phyloP scores from a whole-genome alignment of 1,140 invertebrate species.

The Neodiprion virginianus region DNA sequence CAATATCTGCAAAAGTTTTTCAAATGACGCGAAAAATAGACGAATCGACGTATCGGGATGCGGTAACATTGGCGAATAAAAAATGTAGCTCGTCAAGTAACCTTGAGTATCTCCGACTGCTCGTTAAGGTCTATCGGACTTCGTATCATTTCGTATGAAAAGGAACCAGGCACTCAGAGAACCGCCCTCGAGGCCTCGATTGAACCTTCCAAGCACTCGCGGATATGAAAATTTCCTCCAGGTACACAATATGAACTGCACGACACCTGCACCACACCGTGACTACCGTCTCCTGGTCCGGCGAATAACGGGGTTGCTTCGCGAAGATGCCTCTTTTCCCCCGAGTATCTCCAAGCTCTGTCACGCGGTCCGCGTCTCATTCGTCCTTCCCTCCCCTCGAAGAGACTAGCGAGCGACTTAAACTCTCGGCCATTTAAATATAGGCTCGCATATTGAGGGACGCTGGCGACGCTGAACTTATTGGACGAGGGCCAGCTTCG shows the following conservation, averaged over 20 bases:
- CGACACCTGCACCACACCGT: not conserved
- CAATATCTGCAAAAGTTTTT: not conserved
- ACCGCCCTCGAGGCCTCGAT: not conserved
- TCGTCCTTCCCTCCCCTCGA: not conserved
- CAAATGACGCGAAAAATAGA: not conserved
- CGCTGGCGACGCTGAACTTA: slow-evolving; percentile 1
- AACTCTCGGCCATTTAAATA: slow-evolving; percentile 3
- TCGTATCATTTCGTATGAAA: slow-evolving; percentile 73
- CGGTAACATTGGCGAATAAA: not conserved
- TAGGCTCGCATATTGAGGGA: slow-evolving; percentile 1
- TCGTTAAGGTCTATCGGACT: slow-evolving; percentile 77
- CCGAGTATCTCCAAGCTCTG: not conserved
- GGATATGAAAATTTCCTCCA: not conserved
- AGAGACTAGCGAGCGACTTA: not conserved
- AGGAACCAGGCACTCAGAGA: slow-evolving; percentile 67
- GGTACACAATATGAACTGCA: not conserved
- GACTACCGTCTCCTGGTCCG: not conserved
- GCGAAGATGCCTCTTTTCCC: not conserved
- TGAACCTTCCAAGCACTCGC: not conserved
- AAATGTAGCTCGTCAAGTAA: slow-evolving; percentile 41
- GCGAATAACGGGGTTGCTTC: not conserved
- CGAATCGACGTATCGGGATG: not conserved
- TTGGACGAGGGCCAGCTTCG: slow-evolving; percentile 1
- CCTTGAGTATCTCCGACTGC: slow-evolving; percentile 82
- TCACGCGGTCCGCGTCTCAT: not conserved